Conservation (phyloP, 2,797 vertebrate species). For the Gambusia yucatana region DNA sequence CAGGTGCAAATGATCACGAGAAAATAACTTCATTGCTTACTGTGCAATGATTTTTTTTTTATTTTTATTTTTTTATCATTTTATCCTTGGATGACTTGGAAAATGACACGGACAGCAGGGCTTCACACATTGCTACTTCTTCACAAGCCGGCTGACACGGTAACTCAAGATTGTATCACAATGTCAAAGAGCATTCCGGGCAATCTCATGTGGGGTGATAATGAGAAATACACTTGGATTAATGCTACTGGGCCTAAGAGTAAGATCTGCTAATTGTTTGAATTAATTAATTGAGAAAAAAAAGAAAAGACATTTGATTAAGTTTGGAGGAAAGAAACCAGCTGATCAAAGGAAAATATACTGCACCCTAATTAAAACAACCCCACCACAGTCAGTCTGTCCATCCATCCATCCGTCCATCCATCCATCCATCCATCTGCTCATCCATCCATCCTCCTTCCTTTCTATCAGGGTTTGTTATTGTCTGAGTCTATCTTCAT, state of each 20-base stretch:
- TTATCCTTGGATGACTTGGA: conserved; percentile 50
- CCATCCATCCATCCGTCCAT: not conserved
- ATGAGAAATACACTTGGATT: conserved; percentile 22
- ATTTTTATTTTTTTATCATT: conserved; percentile 14
- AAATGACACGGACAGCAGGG: conserved; percentile 41
- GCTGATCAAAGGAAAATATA: not conserved
- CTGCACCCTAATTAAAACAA: not conserved
- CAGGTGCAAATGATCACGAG: conserved; percentile 26
- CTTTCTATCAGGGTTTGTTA: conserved; percentile 33
- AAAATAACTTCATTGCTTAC: conserved; percentile 38
- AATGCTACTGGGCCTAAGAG: not conserved
- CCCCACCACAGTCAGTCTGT: not conserved
- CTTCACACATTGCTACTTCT: conserved; percentile 18
- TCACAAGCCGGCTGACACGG: conserved; percentile 19
- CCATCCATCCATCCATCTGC: not conserved
- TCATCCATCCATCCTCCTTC: conserved; percentile 4
- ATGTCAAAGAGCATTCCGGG: conserved; percentile 22
- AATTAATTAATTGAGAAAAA: conserved; percentile 29
- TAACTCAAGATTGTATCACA: conserved; percentile 14
- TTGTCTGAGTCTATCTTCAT: conserved; percentile 72
- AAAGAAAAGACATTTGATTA: conserved; percentile 12
- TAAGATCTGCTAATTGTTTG: conserved; percentile 7
- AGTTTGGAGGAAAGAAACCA: conserved; percentile 39
- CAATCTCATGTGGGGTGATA: conserved; percentile 17
- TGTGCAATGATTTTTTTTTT: conserved; percentile 12